Evolutionary conservation across 1,140 invertebrate genomes (phyloP).

Genomic region (Lasioglossum albipes): DNA sequence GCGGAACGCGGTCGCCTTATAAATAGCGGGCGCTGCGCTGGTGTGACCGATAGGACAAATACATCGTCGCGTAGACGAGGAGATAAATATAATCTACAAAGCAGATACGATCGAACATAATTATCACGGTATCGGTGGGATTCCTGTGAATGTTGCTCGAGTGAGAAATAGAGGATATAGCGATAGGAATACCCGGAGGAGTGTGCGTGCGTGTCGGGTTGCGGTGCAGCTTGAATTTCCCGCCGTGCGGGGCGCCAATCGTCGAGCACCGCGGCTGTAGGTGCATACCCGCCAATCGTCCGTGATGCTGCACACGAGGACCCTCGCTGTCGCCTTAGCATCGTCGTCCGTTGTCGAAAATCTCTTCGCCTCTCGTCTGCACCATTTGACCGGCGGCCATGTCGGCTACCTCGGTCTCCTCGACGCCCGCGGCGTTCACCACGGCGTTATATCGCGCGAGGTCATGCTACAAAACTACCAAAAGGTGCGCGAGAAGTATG

Average conservation of each 20-base stretch:
- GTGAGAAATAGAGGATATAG: too few relatives aligned
- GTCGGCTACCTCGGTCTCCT: neutral
- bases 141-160: neutral
- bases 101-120: neutral
- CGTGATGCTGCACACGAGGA: constrained; percentile 62
- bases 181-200: neutral
- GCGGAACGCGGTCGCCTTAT: neutral
- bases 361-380: neutral
- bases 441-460: constrained; percentile 64
- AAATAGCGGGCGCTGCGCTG: constrained; percentile 12
- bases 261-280: constrained; percentile 14
- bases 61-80: too few relatives aligned
- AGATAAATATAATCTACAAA: too few relatives aligned
- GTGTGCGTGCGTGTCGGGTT: neutral
- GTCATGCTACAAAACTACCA: constrained; percentile 72
- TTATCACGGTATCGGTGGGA: neutral
- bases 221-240: constrained; percentile 50
- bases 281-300: constrained; percentile 54
- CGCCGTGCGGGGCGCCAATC: constrained; percentile 56
- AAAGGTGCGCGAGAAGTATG: constrained; percentile 73
- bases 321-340: constrained; percentile 45
- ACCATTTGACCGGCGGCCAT: neutral
- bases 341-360: constrained; percentile 23
- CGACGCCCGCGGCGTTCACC: constrained; percentile 46
- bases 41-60: too few relatives aligned